Evolutionary conservation across 2,888 invertebrate species (phyloP).

Genomic region (Acanthosoma haemorrhoidale): DNA sequence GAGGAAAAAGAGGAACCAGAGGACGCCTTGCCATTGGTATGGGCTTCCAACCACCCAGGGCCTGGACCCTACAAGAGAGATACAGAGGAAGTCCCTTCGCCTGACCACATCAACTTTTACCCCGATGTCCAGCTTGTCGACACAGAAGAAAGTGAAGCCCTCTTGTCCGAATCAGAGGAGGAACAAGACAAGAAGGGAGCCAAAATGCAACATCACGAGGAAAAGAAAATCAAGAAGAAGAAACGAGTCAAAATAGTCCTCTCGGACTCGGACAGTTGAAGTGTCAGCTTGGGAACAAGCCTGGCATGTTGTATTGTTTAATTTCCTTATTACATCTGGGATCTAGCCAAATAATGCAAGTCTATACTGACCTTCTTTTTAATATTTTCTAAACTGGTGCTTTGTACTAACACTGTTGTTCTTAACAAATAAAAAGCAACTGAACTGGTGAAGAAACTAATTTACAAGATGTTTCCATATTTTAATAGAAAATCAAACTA

Average conservation of each 20-base stretch:
- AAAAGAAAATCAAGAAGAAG: conserved; percentile 9
- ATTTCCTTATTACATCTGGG: too few relatives aligned
- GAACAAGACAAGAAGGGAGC: conserved; percentile 8
- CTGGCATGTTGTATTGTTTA: too few relatives aligned
- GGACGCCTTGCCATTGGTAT: conserved; percentile 29
- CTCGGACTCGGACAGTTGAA: conserved; percentile 1
- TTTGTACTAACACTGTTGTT: too few relatives aligned
- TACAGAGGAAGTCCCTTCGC: background rate
- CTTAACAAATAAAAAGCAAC: too few relatives aligned
- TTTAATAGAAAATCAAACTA: too few relatives aligned
- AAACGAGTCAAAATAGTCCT: background rate
- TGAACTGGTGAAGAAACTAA: too few relatives aligned
- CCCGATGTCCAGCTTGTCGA: background rate
- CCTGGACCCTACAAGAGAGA: background rate
- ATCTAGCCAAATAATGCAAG: too few relatives aligned
- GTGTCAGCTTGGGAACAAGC: too few relatives aligned
- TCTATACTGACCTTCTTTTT: too few relatives aligned
- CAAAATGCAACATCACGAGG: background rate
- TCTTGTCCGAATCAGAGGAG: conserved; percentile 21
- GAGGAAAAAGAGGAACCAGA: conserved; percentile 2
- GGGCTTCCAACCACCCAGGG: background rate
- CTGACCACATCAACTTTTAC: background rate
- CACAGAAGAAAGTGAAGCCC: conserved; percentile 1
- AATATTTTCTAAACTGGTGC: too few relatives aligned
- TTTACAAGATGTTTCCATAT: too few relatives aligned